Percentiles rank a stretch among this genome's conserved stretches.
Evolutionary conservation across 1,140 invertebrate genomes (phyloP).

Genomic region (Galendromus occidentalis): DNA sequence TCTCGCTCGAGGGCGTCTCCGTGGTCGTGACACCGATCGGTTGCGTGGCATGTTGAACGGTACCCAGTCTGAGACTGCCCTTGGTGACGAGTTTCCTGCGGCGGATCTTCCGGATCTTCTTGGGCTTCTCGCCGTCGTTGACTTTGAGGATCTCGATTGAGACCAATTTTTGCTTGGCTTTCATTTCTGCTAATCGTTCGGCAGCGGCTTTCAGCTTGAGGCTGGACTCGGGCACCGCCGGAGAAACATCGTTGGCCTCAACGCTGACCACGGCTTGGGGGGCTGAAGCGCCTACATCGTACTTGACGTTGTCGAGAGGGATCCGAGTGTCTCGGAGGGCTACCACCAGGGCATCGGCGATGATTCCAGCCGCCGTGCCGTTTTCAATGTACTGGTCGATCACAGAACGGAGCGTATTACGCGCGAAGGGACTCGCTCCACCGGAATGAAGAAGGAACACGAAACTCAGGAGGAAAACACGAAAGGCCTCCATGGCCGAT

Average conservation of each 20-base stretch:
- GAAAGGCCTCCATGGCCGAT: too few relatives aligned
- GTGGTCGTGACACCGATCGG: background rate
- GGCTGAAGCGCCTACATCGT: background rate
- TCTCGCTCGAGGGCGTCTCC: background rate
- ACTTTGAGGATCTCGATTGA: constrained; percentile 1
- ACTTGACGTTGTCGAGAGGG: background rate
- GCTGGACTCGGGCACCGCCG: background rate
- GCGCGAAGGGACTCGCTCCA: background rate
- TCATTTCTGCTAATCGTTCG: background rate
- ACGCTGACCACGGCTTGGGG: background rate
- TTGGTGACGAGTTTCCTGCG: background rate
- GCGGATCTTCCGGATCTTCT: background rate
- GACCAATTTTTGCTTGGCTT: background rate
- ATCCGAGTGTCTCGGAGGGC: background rate
- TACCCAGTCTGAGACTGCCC: background rate
- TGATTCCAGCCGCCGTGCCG: background rate
- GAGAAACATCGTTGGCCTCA: background rate
- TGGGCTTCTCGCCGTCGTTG: background rate
- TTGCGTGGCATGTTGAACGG: background rate
- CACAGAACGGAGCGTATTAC: background rate
- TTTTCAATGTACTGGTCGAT: background rate
- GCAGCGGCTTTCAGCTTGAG: background rate
- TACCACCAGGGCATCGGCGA: background rate
- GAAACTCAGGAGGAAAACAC: too few relatives aligned
- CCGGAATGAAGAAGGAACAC: too few relatives aligned